These are phyloP conservation scores for Sebastes miniatus DNA, from an alignment of 2,797 vertebrate species.

Conservation along the genomic window DNA sequence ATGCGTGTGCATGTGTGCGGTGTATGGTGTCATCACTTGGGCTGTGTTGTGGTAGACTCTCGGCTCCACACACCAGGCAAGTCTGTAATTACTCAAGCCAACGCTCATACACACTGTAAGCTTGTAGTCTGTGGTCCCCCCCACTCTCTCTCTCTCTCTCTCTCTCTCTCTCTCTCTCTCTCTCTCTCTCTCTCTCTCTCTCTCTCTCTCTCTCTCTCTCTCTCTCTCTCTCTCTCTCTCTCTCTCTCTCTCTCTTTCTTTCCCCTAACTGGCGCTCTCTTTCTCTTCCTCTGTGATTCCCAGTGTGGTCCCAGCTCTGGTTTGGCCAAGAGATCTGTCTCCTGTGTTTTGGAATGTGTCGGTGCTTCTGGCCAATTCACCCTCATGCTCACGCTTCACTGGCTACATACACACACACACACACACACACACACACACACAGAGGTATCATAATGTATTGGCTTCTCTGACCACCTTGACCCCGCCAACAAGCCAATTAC, in stretches of 20 bases:
- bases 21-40: conserved; percentile 76
- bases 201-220: no score
- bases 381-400: conserved; percentile 46
- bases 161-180: no score
- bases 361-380: conserved; percentile 45
- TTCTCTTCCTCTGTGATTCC: conserved; percentile 65
- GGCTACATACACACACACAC: conserved; percentile 4
- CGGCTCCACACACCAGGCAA: conserved; percentile 79
- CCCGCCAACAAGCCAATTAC: conserved; percentile 34
- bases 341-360: conserved; percentile 69
- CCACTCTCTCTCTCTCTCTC: conserved; percentile 3
- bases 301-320: conserved; percentile 68
- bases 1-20: conserved; percentile 33
- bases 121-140: conserved; percentile 65
- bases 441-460: conserved; percentile 26
- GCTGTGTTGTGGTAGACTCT: conserved; percentile 83
- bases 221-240: no score
- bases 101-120: conserved; percentile 66
- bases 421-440: conserved; percentile 9
- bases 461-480: conserved; percentile 23
- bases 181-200: background rate
- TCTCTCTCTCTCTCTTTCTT: background rate
- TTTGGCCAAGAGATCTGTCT: conserved; percentile 72
- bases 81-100: conserved; percentile 80
- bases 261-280: background rate